Percentiles rank a stretch among this genome's conserved stretches.
These are phyloP conservation scores for Luidia sarsii DNA, from an alignment of 53 echinoderm and acorn worm species.

Conservation along the genomic window DNA sequence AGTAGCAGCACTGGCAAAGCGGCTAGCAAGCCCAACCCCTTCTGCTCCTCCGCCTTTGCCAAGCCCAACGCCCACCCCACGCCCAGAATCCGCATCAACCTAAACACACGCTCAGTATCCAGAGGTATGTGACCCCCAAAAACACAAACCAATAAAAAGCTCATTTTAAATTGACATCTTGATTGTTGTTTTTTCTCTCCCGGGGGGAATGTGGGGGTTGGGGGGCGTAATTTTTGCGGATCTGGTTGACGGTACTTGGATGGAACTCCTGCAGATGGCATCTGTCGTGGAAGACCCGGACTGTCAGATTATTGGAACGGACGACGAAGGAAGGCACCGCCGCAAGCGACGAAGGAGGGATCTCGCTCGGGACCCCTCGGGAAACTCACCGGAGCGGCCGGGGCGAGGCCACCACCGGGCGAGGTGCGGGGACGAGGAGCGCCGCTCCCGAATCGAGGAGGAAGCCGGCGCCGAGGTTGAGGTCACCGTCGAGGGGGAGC, in stretches of 20 bases:
- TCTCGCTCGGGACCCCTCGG: background rate
- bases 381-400: background rate
- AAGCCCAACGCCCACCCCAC: conserved; percentile 28
- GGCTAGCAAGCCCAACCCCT: no score
- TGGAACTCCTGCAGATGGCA: conserved; percentile 1
- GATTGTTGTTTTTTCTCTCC: background rate
- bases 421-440: background rate
- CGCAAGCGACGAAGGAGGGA: background rate
- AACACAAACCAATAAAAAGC: no score
- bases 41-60: background rate
- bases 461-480: background rate
- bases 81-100: conserved; percentile 43
- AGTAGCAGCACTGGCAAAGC: background rate
- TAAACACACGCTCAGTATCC: conserved; percentile 17
- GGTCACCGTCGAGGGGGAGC: background rate
- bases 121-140: conserved; percentile 43
- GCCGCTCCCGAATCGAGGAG: background rate
- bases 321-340: conserved; percentile 15
- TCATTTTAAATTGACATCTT: background rate
- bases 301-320: conserved; percentile 33
- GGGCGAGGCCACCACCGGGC: conserved; percentile 6
- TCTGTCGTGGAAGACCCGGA: background rate
- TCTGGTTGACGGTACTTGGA: no score
- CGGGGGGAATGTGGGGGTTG: no score
- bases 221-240: no score